Base-by-base conservation (phyloP, 2,797 vertebrate genomes). In the Sebastes cheni region DNA sequence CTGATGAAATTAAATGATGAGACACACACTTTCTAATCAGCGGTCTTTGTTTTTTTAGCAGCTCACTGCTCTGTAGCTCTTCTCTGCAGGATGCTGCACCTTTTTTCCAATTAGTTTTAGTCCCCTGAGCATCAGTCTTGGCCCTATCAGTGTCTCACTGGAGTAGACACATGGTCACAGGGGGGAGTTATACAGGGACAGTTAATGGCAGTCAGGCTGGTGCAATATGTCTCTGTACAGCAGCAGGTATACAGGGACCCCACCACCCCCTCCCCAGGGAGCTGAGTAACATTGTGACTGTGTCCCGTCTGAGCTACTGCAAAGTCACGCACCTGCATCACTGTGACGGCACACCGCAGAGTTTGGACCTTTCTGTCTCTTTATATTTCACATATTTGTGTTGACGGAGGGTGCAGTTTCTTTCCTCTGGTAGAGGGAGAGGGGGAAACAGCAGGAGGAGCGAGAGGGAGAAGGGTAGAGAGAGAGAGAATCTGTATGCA, bases 321-420 rank as follows among this genome's bases (percentile, higher is more conserved):
- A 94, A 93, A 92, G 92, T 93, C 93, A 93, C 81, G 66, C 69
- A 68, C 78, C 90, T 86, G 85, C 85, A 86, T 75, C 79, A 65
- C 64, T 12, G 71, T 84, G 61, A 85, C 5, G 23, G 52, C 67
- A 64, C 72, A 50, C 76, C 12, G 27, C 82, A 77, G 68, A 64
- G 30, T 81, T 64, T 75, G 54, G 39, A 56, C 58, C 36, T n/a
- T 7, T 50, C 25, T 66, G 58, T 72, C 27, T 83, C 60, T 79
- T 61, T 71, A 23, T 56, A 27, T 72, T 77, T 77, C 75, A 72
- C 55, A 60, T 60, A 65, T 81, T 71, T 81, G 29, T 55, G 61
- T 72, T 72, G 67, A 55, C 3, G 6, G 66, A 50, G 7, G 29
- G 3, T 58, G 76, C 64, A 25, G 16, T 55, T 68, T 80, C 9